phyloP scores from a whole-genome alignment of 2,797 vertebrate genomes.

The Phrynocephalus forsythii region DNA sequence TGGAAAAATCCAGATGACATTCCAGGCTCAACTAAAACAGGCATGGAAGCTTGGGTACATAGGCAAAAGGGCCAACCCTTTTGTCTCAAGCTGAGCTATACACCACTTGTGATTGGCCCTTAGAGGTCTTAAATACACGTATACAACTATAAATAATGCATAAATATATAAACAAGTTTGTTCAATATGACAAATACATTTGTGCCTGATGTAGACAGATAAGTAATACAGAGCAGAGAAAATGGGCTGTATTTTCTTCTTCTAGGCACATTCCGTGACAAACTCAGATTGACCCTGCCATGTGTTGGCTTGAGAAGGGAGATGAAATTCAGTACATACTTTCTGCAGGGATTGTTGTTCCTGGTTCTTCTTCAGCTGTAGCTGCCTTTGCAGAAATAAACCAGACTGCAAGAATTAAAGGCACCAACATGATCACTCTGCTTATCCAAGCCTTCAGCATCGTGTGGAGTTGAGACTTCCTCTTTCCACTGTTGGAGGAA shows the following conservation, averaged over 20 bases:
- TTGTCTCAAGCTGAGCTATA: too few species aligned
- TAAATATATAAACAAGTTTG: too few species aligned
- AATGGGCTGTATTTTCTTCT: neutral
- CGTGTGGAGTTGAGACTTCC: slow-evolving; percentile 41
- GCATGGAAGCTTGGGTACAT: too few species aligned
- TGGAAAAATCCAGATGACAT: too few species aligned
- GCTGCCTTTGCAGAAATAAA: slow-evolving; percentile 73
- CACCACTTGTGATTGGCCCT: too few species aligned
- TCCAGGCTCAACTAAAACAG: too few species aligned
- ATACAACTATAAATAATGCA: too few species aligned
- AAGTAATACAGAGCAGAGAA: neutral
- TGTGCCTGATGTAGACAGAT: neutral
- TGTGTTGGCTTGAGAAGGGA: neutral
- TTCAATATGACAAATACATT: neutral
- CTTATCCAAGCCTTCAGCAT: slow-evolving; percentile 63
- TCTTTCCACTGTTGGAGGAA: slow-evolving; percentile 25
- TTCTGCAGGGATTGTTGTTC: slow-evolving; percentile 90
- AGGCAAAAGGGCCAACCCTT: neutral
- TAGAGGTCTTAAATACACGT: too few species aligned
- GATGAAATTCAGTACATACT: slow-evolving; percentile 77
- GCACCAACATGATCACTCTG: slow-evolving; percentile 59
- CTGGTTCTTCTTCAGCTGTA: slow-evolving; percentile 80
- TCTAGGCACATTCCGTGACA: neutral
- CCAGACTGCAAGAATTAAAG: slow-evolving; percentile 75
- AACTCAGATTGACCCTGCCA: neutral